Evolutionary conservation across 2,113 vertebrate genomes (phyloP), one percentile per base, ranked within the genome.

Genomic region (Turnix velox): DNA sequence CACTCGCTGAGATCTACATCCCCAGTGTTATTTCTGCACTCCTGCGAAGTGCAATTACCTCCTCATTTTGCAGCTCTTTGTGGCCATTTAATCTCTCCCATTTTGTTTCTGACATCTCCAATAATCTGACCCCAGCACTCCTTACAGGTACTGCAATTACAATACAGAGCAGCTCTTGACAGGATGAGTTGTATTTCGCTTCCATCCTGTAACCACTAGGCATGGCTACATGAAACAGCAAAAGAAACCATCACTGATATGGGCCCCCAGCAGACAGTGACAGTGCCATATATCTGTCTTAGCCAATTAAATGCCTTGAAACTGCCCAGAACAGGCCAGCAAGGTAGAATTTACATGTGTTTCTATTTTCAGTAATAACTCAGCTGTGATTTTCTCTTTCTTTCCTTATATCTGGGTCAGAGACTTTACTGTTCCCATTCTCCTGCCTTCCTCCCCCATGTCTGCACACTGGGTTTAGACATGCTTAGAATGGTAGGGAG

Each of bases 101-200:
- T 92, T 96, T 95, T 91, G 90, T 51, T 96, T 85, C 91, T 96
- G 95, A 95, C 93, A 87, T 94, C 74, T 88, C 88, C 91, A 91
- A 87, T 92, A 95, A 96, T 68, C 78, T 15, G 57, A 28, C 55
- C 55, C 89, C 65, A 95, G 84, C 76, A 55, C 88, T 88, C 80
- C 62, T 57, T 78, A 69, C 10, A 73, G 92, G 78, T 86, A 51
- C 59, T 25, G 65, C 91, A 93, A 95, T 95, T 96, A 87, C 43
- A 80, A 71, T 24, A 87, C 57, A 33, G 55, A 94, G 79, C 94
- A 68, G 89, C 75, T 68, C 61, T 55, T 57, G 93, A 88, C n/a
- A 54, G 84, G 62, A 62, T 92, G 75, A 94, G 80, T 65, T 74
- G 88, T 73, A 73, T 87, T 87, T 89, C 87, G 73, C 86, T 68